Percentiles rank a stretch among this genome's conserved stretches.
Conservation (phyloP, 2,797 vertebrate species). For the Trachops cirrhosus region DNA sequence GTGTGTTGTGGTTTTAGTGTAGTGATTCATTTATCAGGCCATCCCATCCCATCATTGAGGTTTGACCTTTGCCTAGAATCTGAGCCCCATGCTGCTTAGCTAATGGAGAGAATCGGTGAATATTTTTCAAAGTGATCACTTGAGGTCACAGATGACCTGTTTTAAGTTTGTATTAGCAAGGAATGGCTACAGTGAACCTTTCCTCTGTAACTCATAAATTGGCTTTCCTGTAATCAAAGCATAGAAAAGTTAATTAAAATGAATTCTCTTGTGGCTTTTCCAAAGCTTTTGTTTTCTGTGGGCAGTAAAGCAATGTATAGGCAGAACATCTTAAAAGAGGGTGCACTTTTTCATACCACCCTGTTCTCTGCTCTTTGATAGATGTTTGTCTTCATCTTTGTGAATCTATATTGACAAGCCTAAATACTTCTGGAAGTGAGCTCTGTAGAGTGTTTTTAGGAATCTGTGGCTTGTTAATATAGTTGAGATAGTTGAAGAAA, state of each 20-base stretch:
- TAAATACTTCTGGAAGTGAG: neutral
- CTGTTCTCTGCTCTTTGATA: neutral
- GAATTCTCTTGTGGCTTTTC: constrained; percentile 56
- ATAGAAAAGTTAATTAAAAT: constrained; percentile 66
- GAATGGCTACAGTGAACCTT: constrained; percentile 43
- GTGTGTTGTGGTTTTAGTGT: neutral
- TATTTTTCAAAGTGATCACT: constrained; percentile 48
- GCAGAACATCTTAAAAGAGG: neutral
- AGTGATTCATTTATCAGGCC: neutral
- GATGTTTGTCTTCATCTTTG: neutral
- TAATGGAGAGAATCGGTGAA: constrained; percentile 11
- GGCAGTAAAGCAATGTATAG: neutral
- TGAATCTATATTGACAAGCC: neutral
- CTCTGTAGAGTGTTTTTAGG: neutral
- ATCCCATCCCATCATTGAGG: neutral
- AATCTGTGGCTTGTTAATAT: neutral
- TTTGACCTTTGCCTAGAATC: constrained; percentile 33
- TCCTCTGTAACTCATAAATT: constrained; percentile 49
- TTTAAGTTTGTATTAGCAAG: constrained; percentile 57
- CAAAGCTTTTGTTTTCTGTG: constrained; percentile 52
- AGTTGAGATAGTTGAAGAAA: neutral
- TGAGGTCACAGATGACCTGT: constrained; percentile 59
- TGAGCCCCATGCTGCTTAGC: neutral
- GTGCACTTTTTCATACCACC: neutral
- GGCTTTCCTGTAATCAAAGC: constrained; percentile 63